phyloP scores from a whole-genome alignment of 2,113 vertebrate genomes.

The Procapra przewalskii region DNA sequence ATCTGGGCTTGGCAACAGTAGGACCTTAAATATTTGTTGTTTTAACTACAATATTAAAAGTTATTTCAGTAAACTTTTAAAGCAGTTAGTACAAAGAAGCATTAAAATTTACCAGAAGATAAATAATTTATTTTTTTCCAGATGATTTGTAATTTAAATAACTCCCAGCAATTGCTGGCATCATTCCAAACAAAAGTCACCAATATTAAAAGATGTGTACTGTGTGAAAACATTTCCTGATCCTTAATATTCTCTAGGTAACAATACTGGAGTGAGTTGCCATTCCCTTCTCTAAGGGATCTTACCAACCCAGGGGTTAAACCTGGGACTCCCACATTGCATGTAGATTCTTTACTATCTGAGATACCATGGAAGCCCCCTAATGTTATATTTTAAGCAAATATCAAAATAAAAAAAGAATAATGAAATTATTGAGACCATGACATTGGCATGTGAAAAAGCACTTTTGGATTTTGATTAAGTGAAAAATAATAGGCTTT shows the following conservation, averaged over 20 bases:
- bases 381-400: conserved; percentile 5
- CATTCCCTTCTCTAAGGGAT: neutral
- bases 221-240: conserved; percentile 20
- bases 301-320: neutral
- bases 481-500: conserved; percentile 57
- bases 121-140: conserved; percentile 33
- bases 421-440: conserved; percentile 25
- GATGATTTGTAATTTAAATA: conserved; percentile 32
- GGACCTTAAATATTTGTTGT: neutral
- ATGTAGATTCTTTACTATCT: neutral
- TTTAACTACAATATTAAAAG: conserved; percentile 6
- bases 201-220: neutral
- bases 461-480: conserved; percentile 53
- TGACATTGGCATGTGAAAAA: conserved; percentile 19
- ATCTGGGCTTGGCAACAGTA: neutral
- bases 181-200: neutral
- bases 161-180: conserved; percentile 23
- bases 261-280: neutral
- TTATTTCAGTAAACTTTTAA: conserved; percentile 1
- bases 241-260: neutral
- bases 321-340: neutral
- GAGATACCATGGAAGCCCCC: neutral
- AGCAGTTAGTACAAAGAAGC: neutral
- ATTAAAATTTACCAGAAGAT: conserved; percentile 30
- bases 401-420: conserved; percentile 43